These are phyloP conservation scores for Agriopis leucophaearia DNA, from an alignment of 2,888 invertebrate genomes.

Conservation along the genomic window DNA sequence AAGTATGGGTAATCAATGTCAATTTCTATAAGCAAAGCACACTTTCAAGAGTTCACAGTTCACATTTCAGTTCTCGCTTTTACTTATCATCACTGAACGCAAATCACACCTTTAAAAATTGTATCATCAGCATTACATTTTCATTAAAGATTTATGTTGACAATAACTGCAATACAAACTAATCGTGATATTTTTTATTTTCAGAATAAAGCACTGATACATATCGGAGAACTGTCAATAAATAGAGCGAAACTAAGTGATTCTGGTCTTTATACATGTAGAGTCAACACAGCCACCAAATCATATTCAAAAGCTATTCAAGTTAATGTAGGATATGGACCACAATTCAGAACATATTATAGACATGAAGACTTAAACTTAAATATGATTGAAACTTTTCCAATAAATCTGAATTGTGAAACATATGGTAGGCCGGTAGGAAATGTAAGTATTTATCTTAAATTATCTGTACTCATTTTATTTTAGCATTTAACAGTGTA, in stretches of 20 bases:
- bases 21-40: no score
- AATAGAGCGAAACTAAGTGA: slow-evolving; percentile 20
- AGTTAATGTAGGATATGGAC: neutral
- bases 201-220: slow-evolving; percentile 52
- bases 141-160: no score
- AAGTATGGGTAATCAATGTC: no score
- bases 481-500: no score
- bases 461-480: no score
- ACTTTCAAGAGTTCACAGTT: no score
- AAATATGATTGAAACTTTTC: slow-evolving; percentile 46
- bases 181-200: slow-evolving; percentile 7
- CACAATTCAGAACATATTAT: neutral
- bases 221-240: slow-evolving; percentile 49
- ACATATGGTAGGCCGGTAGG: slow-evolving; percentile 57
- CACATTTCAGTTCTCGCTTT: no score
- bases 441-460: slow-evolving; percentile 47
- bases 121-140: no score
- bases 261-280: slow-evolving; percentile 1
- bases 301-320: neutral
- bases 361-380: slow-evolving; percentile 47
- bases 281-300: neutral
- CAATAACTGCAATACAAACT: neutral
- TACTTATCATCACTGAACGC: no score
- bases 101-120: no score
- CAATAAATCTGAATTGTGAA: slow-evolving; percentile 54